Conservation (phyloP, 2,797 vertebrate species). For the Erithacus rubecula region DNA sequence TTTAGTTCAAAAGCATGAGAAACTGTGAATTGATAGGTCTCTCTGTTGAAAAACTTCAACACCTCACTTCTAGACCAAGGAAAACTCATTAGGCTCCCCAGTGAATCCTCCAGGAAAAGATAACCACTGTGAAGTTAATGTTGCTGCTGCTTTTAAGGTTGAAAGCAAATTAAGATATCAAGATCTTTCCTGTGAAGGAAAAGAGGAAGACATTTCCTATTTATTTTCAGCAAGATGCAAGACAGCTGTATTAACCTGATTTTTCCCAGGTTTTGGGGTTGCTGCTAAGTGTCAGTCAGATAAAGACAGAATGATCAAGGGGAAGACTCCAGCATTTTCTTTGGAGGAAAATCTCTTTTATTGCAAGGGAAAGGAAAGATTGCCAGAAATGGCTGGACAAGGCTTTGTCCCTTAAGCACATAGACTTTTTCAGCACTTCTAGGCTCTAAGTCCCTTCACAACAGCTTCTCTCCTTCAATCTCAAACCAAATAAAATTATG, state of each 20-base stretch:
- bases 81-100: neutral
- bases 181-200: neutral
- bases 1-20: neutral
- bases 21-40: neutral
- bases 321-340: neutral
- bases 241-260: neutral
- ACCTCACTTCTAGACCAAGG: neutral
- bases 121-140: neutral
- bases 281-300: neutral
- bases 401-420: neutral
- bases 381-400: neutral
- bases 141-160: neutral
- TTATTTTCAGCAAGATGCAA: neutral
- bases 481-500: neutral
- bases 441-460: neutral
- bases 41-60: neutral
- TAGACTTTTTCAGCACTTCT: neutral
- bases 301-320: neutral
- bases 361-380: neutral
- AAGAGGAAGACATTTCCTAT: neutral
- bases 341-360: neutral
- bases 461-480: neutral
- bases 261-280: neutral
- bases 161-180: neutral
- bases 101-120: neutral